A percentile compares a stretch with the other conserved stretches of the same genome.
Evolutionary conservation across 2,888 invertebrate genomes (phyloP).

Genomic region (Endotricha flammealis): DNA sequence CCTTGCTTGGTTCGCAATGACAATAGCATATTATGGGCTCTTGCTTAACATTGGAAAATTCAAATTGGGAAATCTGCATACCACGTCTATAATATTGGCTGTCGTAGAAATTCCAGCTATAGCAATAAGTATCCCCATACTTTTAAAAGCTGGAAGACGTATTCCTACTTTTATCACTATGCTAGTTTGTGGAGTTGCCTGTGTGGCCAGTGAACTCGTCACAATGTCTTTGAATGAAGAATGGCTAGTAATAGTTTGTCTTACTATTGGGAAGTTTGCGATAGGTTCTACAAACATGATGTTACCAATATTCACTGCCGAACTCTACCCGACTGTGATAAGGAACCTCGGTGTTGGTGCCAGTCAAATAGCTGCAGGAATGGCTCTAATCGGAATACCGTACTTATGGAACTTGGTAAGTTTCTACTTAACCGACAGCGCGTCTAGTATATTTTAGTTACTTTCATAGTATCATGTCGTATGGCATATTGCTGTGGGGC

Average conservation of each 20-base stretch:
- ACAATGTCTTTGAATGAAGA: slow-evolving; percentile 74
- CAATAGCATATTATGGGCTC: slow-evolving; percentile 87
- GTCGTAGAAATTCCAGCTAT: slow-evolving; percentile 88
- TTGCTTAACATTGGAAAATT: slow-evolving; percentile 85
- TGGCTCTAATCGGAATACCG: slow-evolving; percentile 87
- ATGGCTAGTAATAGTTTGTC: slow-evolving; percentile 84
- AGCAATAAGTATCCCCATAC: slow-evolving; percentile 84
- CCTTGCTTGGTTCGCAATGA: slow-evolving; percentile 87
- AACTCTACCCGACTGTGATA: slow-evolving; percentile 84
- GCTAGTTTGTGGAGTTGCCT: slow-evolving; percentile 83
- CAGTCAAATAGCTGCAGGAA: slow-evolving; percentile 86
- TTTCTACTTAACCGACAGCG: slow-evolving; percentile 20
- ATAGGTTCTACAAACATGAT: slow-evolving; percentile 88
- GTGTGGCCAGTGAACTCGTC: slow-evolving; percentile 79
- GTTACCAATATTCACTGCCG: slow-evolving; percentile 86
- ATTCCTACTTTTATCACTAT: slow-evolving; percentile 84
- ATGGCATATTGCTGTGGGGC: too few species aligned
- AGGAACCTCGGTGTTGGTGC: slow-evolving; percentile 85
- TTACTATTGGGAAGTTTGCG: slow-evolving; percentile 89
- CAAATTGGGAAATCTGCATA: slow-evolving; percentile 85
- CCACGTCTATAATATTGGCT: slow-evolving; percentile 85
- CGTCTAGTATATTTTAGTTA: too few species aligned
- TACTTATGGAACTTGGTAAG: slow-evolving; percentile 87
- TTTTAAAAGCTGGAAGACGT: slow-evolving; percentile 85
- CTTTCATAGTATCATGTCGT: too few species aligned